Percentiles rank a stretch among this genome's conserved stretches.
These are phyloP conservation scores for Glyptemys insculpta DNA, from an alignment of 2,797 vertebrate genomes.

Conservation along the genomic window DNA sequence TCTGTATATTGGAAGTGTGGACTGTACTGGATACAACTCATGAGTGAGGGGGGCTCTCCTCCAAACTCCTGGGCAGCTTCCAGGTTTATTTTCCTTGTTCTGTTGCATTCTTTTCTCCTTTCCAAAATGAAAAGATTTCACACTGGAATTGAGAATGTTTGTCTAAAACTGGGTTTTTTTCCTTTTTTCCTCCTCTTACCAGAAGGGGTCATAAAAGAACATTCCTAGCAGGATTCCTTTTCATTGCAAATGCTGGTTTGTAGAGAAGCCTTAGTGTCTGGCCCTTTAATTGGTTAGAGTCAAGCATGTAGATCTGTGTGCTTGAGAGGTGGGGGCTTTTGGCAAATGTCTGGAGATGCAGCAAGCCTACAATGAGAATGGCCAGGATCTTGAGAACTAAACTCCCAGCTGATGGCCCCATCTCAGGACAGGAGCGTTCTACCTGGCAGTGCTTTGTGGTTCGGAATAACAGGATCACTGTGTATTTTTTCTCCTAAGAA, in stretches of 20 bases:
- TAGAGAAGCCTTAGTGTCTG: too few species aligned
- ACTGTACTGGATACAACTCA: not conserved
- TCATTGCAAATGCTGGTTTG: too few species aligned
- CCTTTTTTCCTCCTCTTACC: too few species aligned
- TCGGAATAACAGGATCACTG: not conserved
- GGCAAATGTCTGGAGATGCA: not conserved
- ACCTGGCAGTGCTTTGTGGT: not conserved
- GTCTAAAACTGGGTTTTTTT: not conserved
- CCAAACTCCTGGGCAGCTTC: accelerated
- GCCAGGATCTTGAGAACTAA: too few species aligned
- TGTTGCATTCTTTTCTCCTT: not conserved
- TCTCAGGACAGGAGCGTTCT: not conserved
- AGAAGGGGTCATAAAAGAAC: too few species aligned
- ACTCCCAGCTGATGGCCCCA: too few species aligned
- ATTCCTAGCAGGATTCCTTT: too few species aligned
- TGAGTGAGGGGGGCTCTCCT: not conserved
- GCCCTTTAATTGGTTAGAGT: too few species aligned
- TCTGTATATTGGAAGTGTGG: not conserved
- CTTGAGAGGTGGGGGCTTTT: not conserved
- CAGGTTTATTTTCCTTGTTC: not conserved
- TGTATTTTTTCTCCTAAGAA: not conserved
- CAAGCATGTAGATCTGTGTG: not conserved
- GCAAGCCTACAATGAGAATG: not conserved
- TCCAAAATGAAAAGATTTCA: accelerated
- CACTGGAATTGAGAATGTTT: not conserved